These are phyloP conservation scores for Ctenochaetus hawaiiensis DNA, from an alignment of 2,797 vertebrate genomes.

Conservation along the genomic window DNA sequence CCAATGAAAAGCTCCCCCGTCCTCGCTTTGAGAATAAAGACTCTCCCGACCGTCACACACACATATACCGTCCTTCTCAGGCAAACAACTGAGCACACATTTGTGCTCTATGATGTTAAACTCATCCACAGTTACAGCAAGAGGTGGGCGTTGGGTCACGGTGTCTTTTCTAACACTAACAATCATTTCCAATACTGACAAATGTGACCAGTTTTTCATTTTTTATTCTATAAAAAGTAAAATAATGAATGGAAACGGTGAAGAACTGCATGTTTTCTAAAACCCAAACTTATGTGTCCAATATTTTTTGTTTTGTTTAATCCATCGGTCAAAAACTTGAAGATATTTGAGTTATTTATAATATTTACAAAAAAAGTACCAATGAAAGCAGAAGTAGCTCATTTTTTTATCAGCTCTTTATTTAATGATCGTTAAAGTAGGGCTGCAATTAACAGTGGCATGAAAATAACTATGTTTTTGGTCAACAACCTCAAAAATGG, in stretches of 20 bases:
- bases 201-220: neutral
- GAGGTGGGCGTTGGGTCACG: neutral
- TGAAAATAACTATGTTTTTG: too few species aligned
- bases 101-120: neutral
- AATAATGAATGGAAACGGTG: neutral
- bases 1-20: constrained; percentile 3
- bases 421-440: too few species aligned
- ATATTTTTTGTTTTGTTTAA: too few species aligned
- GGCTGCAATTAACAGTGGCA: too few species aligned
- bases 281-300: neutral
- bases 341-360: too few species aligned
- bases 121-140: neutral
- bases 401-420: too few species aligned
- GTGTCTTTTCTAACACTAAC: neutral
- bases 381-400: too few species aligned
- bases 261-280: neutral
- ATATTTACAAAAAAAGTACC: too few species aligned
- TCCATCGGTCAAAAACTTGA: too few species aligned
- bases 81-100: constrained; percentile 3
- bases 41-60: constrained; percentile 1
- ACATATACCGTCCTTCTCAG: neutral
- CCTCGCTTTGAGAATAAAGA: constrained; percentile 3
- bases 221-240: neutral
- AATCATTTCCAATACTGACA: neutral
- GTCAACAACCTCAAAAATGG: too few species aligned